These are phyloP conservation scores for Hemistola chrysoprasaria DNA, from an alignment of 2,888 invertebrate genomes.

Conservation along the genomic window DNA sequence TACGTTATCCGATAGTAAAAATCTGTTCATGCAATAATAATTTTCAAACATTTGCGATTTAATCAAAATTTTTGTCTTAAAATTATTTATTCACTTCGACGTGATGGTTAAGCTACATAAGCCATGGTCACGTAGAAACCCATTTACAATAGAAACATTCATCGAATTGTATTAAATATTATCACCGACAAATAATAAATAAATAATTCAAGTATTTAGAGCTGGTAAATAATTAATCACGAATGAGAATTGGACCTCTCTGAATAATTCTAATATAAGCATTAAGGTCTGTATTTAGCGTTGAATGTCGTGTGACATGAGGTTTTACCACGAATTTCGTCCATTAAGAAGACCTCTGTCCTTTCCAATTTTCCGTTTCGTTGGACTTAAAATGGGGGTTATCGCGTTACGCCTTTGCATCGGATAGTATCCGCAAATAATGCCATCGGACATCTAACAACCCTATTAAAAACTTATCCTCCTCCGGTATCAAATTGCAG, in stretches of 20 bases:
- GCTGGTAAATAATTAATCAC: no score
- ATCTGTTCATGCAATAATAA: slow-evolving; percentile 2
- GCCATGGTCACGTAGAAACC: no score
- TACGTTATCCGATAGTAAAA: slow-evolving; percentile 6
- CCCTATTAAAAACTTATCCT: slow-evolving; percentile 6
- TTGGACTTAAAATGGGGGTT: slow-evolving; percentile 35
- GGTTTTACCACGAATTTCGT: slow-evolving; percentile 1
- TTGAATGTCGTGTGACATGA: neutral
- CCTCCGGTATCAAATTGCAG: slow-evolving; percentile 1
- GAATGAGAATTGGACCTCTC: neutral
- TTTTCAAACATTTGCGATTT: no score
- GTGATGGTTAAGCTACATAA: no score
- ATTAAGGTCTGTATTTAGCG: neutral
- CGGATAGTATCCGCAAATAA: slow-evolving; percentile 17
- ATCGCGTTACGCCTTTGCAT: slow-evolving; percentile 28
- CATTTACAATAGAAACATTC: no score
- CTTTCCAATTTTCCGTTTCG: slow-evolving; percentile 41
- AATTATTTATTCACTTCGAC: no score
- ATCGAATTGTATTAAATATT: no score
- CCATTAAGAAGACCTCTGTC: slow-evolving; percentile 32
- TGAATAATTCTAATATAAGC: slow-evolving; percentile 1
- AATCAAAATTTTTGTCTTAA: no score
- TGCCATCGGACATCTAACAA: slow-evolving; percentile 14
- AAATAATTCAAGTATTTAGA: no score
- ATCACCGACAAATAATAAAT: no score